phyloP scores from a whole-genome alignment of 2,113 vertebrate species.

The Notothenia coriiceps region DNA sequence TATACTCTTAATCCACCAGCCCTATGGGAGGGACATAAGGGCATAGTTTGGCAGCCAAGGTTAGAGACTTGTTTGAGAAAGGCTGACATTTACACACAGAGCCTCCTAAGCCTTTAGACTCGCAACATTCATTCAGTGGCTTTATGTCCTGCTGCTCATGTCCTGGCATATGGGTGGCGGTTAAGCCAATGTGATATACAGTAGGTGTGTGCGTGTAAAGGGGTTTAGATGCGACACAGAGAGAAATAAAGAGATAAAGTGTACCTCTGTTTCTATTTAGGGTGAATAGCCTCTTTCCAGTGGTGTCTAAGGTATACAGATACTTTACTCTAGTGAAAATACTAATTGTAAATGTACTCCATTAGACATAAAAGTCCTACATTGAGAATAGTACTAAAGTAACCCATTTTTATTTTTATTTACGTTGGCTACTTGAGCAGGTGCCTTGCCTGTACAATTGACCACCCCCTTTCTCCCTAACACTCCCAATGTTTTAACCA shows the following conservation, averaged over 20 bases:
- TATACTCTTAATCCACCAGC: conserved; percentile 20
- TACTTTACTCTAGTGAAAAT: too few species aligned
- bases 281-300: conserved; percentile 11
- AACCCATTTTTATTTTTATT: conserved; percentile 48
- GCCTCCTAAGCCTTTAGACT: conserved; percentile 45
- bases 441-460: conserved; percentile 34
- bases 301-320: too few species aligned
- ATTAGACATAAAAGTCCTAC: too few species aligned
- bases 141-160: conserved; percentile 46
- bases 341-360: too few species aligned
- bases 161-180: conserved; percentile 11
- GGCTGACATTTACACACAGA: conserved; percentile 55
- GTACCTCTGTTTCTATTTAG: not conserved
- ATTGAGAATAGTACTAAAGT: too few species aligned
- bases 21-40: conserved; percentile 28
- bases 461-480: conserved; percentile 9
- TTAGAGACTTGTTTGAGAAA: conserved; percentile 44
- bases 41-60: conserved; percentile 31
- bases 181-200: conserved; percentile 26
- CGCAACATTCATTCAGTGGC: conserved; percentile 31
- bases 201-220: not conserved
- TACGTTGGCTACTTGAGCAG: conserved; percentile 5
- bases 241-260: conserved; percentile 37
- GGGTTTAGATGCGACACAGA: conserved; percentile 11
- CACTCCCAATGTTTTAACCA: conserved; percentile 28